Base-by-base conservation (phyloP, 2,888 invertebrate genomes). In the Drosophila imparisetae region DNA sequence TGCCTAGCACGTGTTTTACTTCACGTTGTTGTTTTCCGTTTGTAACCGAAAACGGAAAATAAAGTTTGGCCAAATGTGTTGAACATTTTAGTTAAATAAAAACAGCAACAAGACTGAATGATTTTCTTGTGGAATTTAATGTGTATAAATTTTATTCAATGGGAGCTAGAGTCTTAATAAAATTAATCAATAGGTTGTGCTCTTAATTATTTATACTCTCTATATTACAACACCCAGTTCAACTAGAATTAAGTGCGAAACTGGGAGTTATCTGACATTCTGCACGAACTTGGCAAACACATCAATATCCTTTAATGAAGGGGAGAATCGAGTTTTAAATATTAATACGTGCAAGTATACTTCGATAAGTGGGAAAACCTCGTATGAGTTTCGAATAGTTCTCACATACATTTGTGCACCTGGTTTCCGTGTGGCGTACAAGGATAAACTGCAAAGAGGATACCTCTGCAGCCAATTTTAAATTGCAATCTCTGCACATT, bases 41-140 rank as follows among this genome's bases (percentile, higher is more conserved):
- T 61, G 48, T 21, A 10, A 42, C 0, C 38, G 21, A 42, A 67
- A 57, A 49, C 21, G 50, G 30, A 52, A 67, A 60, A 68, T 68
- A 61, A 72, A 68, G 49, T 50, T 49, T 42, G n/a, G 53, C 29
- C 63, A 66, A 80, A 72, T 68, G 58, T 62, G 62, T 66, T 59
- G 40, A 72, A 24, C 49, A 61, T 45, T 57, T 63, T 18, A 36
- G 38, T 13, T 13, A 61, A 78, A 67, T 63, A 40, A 29, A 59
- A 60, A 24, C 13, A 40, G 11, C 29, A 29, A 3, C 11, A 21
- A 18, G 52, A 34, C 42, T 48, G 21, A 11, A 15, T 15, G 32
- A 38, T 40, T 42, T 10, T 45, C 32, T 24, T 48, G 40, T n/a
- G 5, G 38, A 48, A 29, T 60, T 40, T 53, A 38, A 53, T 48